Conservation (phyloP, 2,888 invertebrate genomes). For the Drosophila acutilabella region DNA sequence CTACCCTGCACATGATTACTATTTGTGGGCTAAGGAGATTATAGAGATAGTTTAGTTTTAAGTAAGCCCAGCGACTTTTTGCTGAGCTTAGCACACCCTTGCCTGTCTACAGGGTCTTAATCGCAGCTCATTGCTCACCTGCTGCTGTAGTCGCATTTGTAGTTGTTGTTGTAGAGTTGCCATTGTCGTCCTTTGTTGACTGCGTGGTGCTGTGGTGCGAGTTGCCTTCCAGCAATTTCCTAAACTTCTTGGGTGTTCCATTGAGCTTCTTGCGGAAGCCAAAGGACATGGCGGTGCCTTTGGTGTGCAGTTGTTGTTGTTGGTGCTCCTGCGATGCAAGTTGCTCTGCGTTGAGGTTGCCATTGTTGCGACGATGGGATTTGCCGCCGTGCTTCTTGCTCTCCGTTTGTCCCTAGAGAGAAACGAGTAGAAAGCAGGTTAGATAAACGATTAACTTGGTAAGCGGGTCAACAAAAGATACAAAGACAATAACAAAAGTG, state of each 20-base stretch:
- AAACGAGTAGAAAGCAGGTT: slow-evolving; percentile 4
- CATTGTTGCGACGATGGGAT: slow-evolving; percentile 60
- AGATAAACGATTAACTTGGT: slow-evolving; percentile 23
- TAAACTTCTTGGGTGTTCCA: slow-evolving; percentile 85
- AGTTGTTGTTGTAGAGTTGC: slow-evolving; percentile 71
- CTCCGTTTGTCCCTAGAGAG: slow-evolving; percentile 84
- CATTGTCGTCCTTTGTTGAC: slow-evolving; percentile 82
- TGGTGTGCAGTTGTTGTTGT: slow-evolving; percentile 79
- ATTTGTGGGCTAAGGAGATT: too few species aligned
- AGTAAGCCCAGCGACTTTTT: too few species aligned
- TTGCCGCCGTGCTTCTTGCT: slow-evolving; percentile 83
- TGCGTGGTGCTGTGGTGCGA: slow-evolving; percentile 7
- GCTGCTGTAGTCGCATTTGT: slow-evolving; percentile 1
- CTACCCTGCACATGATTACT: too few species aligned
- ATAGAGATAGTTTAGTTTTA: too few species aligned
- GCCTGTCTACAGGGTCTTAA: not conserved
- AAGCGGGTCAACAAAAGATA: slow-evolving; percentile 61
- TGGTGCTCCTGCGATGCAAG: slow-evolving; percentile 34
- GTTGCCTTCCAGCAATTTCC: slow-evolving; percentile 75
- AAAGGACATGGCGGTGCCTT: slow-evolving; percentile 93
- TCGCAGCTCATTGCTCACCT: slow-evolving; percentile 69
- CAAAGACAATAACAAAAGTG: slow-evolving; percentile 25
- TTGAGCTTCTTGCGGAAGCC: slow-evolving; percentile 91
- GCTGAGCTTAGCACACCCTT: not conserved
- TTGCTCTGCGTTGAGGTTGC: slow-evolving; percentile 35